Evolutionary conservation across 2,113 vertebrate genomes (phyloP).

Genomic region (Camelus bactrianus): DNA sequence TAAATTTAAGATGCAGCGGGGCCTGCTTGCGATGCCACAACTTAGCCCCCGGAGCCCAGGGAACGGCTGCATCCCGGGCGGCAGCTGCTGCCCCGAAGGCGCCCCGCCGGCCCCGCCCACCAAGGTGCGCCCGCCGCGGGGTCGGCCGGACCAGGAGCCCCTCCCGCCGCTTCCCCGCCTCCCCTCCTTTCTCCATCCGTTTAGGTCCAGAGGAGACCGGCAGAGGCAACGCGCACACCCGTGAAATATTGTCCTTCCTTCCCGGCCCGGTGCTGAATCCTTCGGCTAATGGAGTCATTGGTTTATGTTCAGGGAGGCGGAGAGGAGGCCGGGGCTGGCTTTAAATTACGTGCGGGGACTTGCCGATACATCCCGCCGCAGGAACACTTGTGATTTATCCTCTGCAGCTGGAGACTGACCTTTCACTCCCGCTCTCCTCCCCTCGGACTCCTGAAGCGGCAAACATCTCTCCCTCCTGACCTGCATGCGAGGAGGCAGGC

Average conservation of each 20-base stretch:
- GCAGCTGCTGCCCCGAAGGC: background rate
- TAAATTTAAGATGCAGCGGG: background rate
- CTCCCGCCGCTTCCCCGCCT: fast-evolving
- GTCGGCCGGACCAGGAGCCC: background rate
- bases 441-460: background rate
- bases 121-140: fast-evolving
- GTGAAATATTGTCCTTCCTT: background rate
- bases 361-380: fast-evolving
- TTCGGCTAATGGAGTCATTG: background rate
- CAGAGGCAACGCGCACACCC: fast-evolving
- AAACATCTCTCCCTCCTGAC: background rate
- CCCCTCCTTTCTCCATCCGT: fast-evolving
- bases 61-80: background rate
- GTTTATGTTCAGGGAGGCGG: background rate
- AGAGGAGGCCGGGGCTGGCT: background rate
- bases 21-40: background rate
- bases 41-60: background rate
- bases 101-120: background rate
- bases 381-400: background rate
- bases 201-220: fast-evolving
- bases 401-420: background rate
- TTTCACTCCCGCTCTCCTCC: background rate
- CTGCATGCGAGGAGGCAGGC: background rate
- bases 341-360: background rate
- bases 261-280: fast-evolving